Percentiles rank a stretch among this genome's conserved stretches.
Conservation (phyloP, 1,140 invertebrate genomes). For the Mya arenaria region DNA sequence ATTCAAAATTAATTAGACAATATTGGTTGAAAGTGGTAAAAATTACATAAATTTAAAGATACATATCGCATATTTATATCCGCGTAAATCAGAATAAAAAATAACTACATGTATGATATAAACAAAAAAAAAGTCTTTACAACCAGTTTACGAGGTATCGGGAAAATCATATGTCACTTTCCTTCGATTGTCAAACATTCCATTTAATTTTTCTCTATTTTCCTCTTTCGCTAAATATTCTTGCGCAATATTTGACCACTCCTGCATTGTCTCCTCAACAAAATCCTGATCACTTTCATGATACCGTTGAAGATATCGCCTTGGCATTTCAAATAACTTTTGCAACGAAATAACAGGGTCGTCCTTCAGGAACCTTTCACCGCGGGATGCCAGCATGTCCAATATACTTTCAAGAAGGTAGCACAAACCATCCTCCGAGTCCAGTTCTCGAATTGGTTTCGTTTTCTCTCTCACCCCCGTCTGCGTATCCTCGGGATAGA, state of each 20-base stretch:
- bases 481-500: conserved; percentile 8
- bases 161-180: no score
- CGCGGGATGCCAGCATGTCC: conserved; percentile 48
- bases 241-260: neutral
- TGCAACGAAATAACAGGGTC: conserved; percentile 30
- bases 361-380: conserved; percentile 19
- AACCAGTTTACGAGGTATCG: no score
- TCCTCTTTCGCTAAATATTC: neutral
- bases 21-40: no score
- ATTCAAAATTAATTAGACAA: no score
- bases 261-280: neutral
- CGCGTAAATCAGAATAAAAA: no score
- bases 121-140: no score
- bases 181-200: conserved; percentile 36
- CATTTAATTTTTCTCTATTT: conserved; percentile 2
- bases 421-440: neutral
- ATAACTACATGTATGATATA: no score
- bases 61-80: no score
- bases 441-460: neutral
- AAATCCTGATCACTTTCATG: conserved; percentile 19
- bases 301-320: conserved; percentile 34
- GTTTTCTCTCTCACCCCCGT: conserved; percentile 15
- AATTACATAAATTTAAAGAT: no score
- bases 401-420: conserved; percentile 46
- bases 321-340: conserved; percentile 37